Evolutionary conservation across 2,113 vertebrate genomes (phyloP), one percentile per base, ranked within the genome.

Genomic region (Odobenus rosmarus): DNA sequence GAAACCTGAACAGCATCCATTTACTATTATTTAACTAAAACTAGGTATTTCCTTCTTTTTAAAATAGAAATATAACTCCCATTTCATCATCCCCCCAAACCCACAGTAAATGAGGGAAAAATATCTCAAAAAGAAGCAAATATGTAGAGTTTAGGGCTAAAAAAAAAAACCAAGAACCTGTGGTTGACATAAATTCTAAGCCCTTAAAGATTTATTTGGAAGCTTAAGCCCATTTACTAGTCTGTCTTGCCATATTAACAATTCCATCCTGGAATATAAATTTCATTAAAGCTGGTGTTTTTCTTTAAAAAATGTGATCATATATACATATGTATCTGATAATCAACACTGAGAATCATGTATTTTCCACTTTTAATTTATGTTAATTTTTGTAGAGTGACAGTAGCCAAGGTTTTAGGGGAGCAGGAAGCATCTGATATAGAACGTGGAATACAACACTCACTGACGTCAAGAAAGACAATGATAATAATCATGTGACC

Each of bases 11-110:
- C 1, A 74, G 24, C 83, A 81, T 88, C 57, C 67, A 46, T 81
- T 86, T 87, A 76, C n/a, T 31, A 85, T 64, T 57, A 81, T 69
- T 96, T 84, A 88, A 76, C 28, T 88, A 84, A 33, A 83, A 96
- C 46, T 61, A 49, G 10, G 13, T 88, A 83, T 49, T 82, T 67
- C 28, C 33, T 67, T 94, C 64, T 57, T 88, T 92, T 90, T 71
- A 39, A 57, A 80, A 67, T 11, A 64, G 94, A 57, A 67, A 59
- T 51, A 14, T 12, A 90, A 49, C 31, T 62, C 28, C 7, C 51
- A 87, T 93, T 90, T 92, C 4, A 86, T 82, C 14, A 86, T 62
- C 33, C 24, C 36, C 15, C 36, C 28, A 94, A 91, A 15, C 28
- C 26, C 26, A 69, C 4, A 77, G 39, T 76, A 67, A 84, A 4